phyloP scores from a whole-genome alignment of 2,888 invertebrate species.

The Archips xylosteana region DNA sequence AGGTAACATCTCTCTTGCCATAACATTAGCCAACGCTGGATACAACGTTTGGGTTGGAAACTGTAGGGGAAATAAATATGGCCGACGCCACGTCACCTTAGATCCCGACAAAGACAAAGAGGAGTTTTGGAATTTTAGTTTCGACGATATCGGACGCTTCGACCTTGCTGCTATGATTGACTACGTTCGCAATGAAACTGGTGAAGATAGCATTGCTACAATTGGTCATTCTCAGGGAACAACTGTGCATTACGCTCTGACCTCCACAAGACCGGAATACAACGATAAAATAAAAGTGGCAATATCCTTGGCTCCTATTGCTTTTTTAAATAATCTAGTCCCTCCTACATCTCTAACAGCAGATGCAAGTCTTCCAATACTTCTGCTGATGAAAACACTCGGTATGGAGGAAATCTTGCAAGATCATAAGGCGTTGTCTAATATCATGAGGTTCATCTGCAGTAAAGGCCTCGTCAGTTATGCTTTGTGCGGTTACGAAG shows the following conservation, averaged over 20 bases:
- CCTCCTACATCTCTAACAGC: conserved; percentile 28
- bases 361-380: conserved; percentile 24
- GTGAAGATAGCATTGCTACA: conserved; percentile 7
- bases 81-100: conserved; percentile 10
- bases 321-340: conserved; percentile 47
- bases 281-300: conserved; percentile 37
- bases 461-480: conserved; percentile 27
- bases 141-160: conserved; percentile 39
- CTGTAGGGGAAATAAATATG: conserved; percentile 23
- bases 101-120: conserved; percentile 28
- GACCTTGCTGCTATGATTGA: conserved; percentile 40
- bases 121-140: conserved; percentile 40
- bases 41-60: conserved; percentile 48
- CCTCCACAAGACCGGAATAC: conserved; percentile 35
- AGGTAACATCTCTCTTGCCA: conserved; percentile 52
- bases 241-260: conserved; percentile 33
- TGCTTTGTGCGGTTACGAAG: conserved; percentile 10
- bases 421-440: conserved; percentile 32
- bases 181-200: conserved; percentile 16
- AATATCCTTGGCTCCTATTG: conserved; percentile 28
- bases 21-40: conserved; percentile 48
- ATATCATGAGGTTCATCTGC: conserved; percentile 31
- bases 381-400: conserved; percentile 14
- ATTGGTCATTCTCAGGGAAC: conserved; percentile 41
- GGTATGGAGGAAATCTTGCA: conserved; percentile 42